Base-by-base conservation (phyloP, 1,140 invertebrate species). In the Zaprionus nigranus region DNA sequence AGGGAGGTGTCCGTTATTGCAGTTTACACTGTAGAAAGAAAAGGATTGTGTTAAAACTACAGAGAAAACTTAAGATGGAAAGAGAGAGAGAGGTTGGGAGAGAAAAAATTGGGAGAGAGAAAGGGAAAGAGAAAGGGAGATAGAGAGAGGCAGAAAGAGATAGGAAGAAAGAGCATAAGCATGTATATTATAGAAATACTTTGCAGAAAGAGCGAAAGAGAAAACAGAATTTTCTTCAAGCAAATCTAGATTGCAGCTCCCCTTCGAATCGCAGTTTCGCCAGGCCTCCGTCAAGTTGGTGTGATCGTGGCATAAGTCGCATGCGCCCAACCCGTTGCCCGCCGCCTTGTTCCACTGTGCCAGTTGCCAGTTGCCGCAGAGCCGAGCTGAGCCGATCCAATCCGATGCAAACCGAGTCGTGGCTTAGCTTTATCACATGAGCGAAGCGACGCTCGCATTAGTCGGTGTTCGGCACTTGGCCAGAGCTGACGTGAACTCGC, bases 391-490 rank as follows among this genome's bases (percentile, higher is more conserved):
- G 40, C 40, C 7, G n/a, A 46, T n/a, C 40, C n/a, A 7, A 46
- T n/a, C 40, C 40, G 40, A 43, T 57, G 60, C 20, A 28, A 12
- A 49, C 49, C 43, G 65, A 28, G 56, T 54, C 36, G 40, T 62
- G 61, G 62, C 49, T 54, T 67, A 56, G 53, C 74, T 70, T 78
- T 69, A 71, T 81, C 75, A 69, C 59, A 56, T 56, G 67, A 56
- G 34, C 54, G 51, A 53, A 60, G 56, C 30, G 57, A 53, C 67
- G 56, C 30, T 43, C 22, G 65, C 67, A 51, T 78, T 82, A 88
- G 85, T 83, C 84, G 78, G 85, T 88, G 66, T 83, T 88, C 75
- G 53, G 83, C 83, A 83, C 83, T 86, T 78, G 80, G 80, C 69
- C 69, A 83, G 78, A 87, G 81, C 81, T 88, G 78, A 88, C 80